Base-by-base conservation (phyloP, 2,888 invertebrate genomes). In the Euproctis similis region DNA sequence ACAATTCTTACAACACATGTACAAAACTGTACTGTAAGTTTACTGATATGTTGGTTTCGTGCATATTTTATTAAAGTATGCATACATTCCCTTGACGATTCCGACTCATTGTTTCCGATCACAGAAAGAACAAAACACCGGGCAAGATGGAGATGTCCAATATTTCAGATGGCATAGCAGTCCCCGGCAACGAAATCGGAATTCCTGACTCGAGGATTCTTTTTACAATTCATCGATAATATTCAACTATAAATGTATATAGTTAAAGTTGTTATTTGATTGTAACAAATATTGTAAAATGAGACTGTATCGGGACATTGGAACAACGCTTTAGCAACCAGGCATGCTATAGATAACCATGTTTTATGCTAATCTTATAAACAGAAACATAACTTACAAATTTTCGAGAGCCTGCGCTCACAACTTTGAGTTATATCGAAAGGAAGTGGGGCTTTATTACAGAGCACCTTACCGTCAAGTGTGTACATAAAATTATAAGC, bases 131-230 rank as follows among this genome's bases (percentile, higher is more conserved):
- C 76, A 81, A 80, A 82, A 81, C 74, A 61, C 58, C 69, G 71
- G 61, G 67, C 68, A 64, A 81, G 81, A 84, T 84, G 80, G 81
- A 82, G 82, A 81, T 84, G 81, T 84, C 81, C 81, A 82, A 84
- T 84, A 84, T 84, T 84, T 84, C 80, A 82, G 81, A 82, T 84
- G 80, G 82, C 81, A 82, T 77, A 80, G 81, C 82, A 77, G 69
- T 80, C 74, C 73, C 70, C 67, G 80, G n/a, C 74, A 69, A 78
- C 76, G 75, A 70, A 76, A 71, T 76, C 77, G 71, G 67, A 75
- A 82, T 82, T 84, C 78, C 68, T 64, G 57, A 52, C 60, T 59
- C 66, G 64, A 73, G 69, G 76, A 74, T 80, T 71, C 69, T 47
- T 55, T 38, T 36, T 47, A n/a, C 39, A 48, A 36, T 28, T 37